Conservation (phyloP, 2,113 vertebrate genomes). For the Gambusia holbrooki region DNA sequence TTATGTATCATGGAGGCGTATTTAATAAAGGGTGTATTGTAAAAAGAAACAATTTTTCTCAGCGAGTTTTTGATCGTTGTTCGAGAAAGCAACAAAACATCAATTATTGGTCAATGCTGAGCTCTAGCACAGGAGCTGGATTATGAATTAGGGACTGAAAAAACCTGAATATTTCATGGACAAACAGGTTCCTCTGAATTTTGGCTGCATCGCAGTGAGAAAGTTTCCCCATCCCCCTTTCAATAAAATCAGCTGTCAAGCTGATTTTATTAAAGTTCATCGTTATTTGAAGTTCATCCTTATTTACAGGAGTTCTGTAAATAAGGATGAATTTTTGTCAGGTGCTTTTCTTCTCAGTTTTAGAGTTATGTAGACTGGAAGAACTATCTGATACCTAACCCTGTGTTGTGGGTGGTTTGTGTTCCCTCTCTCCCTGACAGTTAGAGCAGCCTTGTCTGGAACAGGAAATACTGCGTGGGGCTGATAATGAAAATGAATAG, state of each 20-base stretch:
- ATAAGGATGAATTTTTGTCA: background rate
- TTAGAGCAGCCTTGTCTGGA: conserved; percentile 8
- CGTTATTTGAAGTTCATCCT: too few relatives aligned
- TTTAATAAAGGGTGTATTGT: conserved; percentile 56
- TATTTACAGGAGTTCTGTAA: background rate
- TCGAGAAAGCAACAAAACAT: background rate
- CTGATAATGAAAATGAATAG: conserved; percentile 49
- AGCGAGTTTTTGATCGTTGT: too few relatives aligned
- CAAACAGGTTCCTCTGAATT: conserved; percentile 54
- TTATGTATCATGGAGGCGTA: conserved; percentile 30
- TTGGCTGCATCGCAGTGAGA: conserved; percentile 17
- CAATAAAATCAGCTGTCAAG: conserved; percentile 5
- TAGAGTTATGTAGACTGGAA: background rate
- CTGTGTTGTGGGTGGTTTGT: conserved; percentile 5
- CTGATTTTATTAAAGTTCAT: too few relatives aligned
- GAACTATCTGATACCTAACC: background rate
- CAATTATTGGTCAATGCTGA: too few relatives aligned
- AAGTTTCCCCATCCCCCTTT: conserved; percentile 47
- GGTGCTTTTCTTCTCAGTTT: background rate
- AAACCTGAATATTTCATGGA: conserved; percentile 11
- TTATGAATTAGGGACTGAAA: background rate
- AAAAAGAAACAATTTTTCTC: conserved; percentile 11
- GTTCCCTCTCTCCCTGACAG: conserved; percentile 25
- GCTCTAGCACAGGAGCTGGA: background rate
- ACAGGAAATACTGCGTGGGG: conserved; percentile 47